Conservation (phyloP, 2,797 vertebrate genomes). For the Aythya fuligula region DNA sequence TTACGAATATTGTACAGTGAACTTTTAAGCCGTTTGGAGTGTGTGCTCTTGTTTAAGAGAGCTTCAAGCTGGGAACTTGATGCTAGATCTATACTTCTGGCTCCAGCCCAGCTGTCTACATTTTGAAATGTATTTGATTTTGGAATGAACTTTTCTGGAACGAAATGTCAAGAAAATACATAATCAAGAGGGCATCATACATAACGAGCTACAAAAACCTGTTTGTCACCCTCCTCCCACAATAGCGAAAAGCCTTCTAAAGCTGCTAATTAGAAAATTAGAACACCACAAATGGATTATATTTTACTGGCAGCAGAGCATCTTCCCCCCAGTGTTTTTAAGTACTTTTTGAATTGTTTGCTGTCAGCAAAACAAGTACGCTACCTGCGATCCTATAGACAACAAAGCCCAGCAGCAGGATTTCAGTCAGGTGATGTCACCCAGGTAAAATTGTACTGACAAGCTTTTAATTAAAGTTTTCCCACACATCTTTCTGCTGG, state of each 20-base stretch:
- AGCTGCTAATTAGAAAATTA: constrained; percentile 79
- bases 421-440: constrained; percentile 87
- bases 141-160: constrained; percentile 42
- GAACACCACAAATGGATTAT: constrained; percentile 76
- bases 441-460: constrained; percentile 90
- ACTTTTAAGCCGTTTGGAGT: not conserved
- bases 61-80: constrained; percentile 21
- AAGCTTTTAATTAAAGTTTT: constrained; percentile 97
- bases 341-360: constrained; percentile 82
- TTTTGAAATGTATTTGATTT: constrained; percentile 42
- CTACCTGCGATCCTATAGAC: constrained; percentile 80
- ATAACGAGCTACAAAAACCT: constrained; percentile 42
- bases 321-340: constrained; percentile 70
- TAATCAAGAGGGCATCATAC: constrained; percentile 37
- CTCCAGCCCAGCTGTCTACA: constrained; percentile 16
- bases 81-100: constrained; percentile 8
- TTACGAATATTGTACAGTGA: not conserved
- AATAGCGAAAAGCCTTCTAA: constrained; percentile 29
- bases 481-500: constrained; percentile 86
- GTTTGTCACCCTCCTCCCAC: constrained; percentile 65
- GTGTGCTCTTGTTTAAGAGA: not conserved
- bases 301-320: constrained; percentile 60
- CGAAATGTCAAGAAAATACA: constrained; percentile 34
- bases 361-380: constrained; percentile 82
- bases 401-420: constrained; percentile 83